phyloP scores from a whole-genome alignment of 2,113 vertebrate genomes.

The Eira barbara region DNA sequence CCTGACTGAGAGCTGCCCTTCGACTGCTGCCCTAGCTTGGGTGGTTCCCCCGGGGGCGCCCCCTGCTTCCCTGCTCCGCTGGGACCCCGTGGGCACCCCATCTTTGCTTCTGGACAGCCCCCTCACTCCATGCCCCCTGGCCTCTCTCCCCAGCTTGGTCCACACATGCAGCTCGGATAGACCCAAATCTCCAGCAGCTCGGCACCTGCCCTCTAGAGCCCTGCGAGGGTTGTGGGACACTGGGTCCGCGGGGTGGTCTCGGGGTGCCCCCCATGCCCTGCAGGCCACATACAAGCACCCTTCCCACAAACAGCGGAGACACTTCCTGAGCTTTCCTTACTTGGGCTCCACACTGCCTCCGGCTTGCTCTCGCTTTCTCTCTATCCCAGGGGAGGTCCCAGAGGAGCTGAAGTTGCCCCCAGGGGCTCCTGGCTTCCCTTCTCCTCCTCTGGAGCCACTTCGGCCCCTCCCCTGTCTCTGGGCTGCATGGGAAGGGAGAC shows the following conservation, averaged over 20 bases:
- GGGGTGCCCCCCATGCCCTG: not conserved
- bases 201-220: not conserved
- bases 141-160: not conserved
- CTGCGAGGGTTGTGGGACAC: not conserved
- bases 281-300: not conserved
- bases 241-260: fast-evolving
- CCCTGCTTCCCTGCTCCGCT: not conserved
- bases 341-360: too few relatives aligned
- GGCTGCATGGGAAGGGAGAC: not conserved
- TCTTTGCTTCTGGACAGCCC: not conserved
- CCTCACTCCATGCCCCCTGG: not conserved
- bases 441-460: fast-evolving
- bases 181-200: not conserved
- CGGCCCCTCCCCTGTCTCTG: not conserved
- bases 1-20: not conserved
- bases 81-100: fast-evolving
- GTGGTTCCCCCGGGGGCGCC: not conserved
- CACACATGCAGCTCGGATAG: not conserved
- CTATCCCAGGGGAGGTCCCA: not conserved
- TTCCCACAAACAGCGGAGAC: not conserved
- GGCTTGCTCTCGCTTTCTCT: not conserved
- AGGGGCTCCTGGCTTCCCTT: not conserved
- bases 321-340: not conserved
- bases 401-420: not conserved
- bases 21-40: not conserved